phyloP scores from a whole-genome alignment of 2,113 vertebrate species.

The Otus sunia region DNA sequence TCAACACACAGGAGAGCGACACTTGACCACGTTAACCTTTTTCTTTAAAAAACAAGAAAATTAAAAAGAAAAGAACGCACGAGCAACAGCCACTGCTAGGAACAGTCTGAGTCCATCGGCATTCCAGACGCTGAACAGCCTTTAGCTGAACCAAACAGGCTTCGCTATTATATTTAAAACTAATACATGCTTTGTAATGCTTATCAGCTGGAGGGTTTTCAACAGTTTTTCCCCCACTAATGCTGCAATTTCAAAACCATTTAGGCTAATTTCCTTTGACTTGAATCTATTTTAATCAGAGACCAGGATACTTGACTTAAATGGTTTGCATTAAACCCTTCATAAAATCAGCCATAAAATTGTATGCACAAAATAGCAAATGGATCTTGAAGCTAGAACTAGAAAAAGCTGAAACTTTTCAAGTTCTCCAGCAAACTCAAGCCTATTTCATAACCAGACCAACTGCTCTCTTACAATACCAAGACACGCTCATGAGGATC shows the following conservation, averaged over 20 bases:
- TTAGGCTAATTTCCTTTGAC: constrained; percentile 76
- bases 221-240: constrained; percentile 61
- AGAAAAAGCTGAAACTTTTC: constrained; percentile 4
- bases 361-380: constrained; percentile 1
- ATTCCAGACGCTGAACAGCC: constrained; percentile 31
- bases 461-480: not conserved
- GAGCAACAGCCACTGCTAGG: not conserved
- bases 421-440: not conserved
- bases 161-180: constrained; percentile 52
- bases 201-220: constrained; percentile 68
- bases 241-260: constrained; percentile 74
- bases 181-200: constrained; percentile 53
- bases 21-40: not conserved
- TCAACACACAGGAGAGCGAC: not conserved
- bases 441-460: not conserved
- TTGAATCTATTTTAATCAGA: constrained; percentile 76
- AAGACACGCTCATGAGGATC: not conserved
- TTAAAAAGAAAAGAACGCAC: not conserved
- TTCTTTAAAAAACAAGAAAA: not conserved
- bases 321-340: constrained; percentile 71
- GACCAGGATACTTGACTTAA: constrained; percentile 71
- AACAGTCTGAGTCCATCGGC: not conserved
- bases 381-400: not conserved
- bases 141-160: constrained; percentile 22
- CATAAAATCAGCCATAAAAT: constrained; percentile 66